Evolutionary conservation across 2,888 invertebrate species (phyloP).

Genomic region (Tinea trinotella): DNA sequence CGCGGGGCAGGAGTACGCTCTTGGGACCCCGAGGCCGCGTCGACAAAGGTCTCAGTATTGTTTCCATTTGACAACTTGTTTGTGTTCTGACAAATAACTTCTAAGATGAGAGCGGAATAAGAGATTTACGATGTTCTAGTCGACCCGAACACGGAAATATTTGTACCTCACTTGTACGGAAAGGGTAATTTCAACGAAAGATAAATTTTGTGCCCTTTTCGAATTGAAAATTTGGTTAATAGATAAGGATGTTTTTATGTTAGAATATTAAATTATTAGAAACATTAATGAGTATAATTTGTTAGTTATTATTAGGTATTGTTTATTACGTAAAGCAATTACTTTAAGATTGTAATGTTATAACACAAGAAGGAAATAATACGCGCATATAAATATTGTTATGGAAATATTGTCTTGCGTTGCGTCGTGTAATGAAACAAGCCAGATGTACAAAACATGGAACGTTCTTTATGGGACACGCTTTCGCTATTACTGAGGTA

Average conservation of each 20-base stretch:
- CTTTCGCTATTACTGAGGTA: slow-evolving; percentile 44
- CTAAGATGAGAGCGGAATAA: slow-evolving; percentile 32
- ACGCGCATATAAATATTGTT: slow-evolving; percentile 21
- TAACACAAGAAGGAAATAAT: background rate
- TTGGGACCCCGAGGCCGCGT: slow-evolving; percentile 22
- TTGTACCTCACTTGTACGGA: slow-evolving; percentile 3
- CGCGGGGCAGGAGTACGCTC: slow-evolving; percentile 11
- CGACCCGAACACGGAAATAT: slow-evolving; percentile 26
- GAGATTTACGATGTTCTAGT: slow-evolving; percentile 28
- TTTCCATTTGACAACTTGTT: slow-evolving; percentile 48
- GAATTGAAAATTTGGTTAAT: background rate
- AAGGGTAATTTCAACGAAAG: background rate
- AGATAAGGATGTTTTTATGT: background rate
- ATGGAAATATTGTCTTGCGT: slow-evolving; percentile 23
- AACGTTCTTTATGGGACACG: slow-evolving; percentile 62
- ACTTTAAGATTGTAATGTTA: background rate
- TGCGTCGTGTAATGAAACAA: slow-evolving; percentile 47
- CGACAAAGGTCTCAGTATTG: slow-evolving; percentile 35
- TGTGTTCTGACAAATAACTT: slow-evolving; percentile 43
- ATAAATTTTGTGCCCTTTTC: background rate
- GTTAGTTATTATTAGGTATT: no score
- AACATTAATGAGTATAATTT: background rate
- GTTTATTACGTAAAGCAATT: background rate
- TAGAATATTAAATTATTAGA: background rate
- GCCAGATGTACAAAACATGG: slow-evolving; percentile 60